Conservation (phyloP, 2,888 invertebrate species). For the Dasysyrphus tricinctus region DNA sequence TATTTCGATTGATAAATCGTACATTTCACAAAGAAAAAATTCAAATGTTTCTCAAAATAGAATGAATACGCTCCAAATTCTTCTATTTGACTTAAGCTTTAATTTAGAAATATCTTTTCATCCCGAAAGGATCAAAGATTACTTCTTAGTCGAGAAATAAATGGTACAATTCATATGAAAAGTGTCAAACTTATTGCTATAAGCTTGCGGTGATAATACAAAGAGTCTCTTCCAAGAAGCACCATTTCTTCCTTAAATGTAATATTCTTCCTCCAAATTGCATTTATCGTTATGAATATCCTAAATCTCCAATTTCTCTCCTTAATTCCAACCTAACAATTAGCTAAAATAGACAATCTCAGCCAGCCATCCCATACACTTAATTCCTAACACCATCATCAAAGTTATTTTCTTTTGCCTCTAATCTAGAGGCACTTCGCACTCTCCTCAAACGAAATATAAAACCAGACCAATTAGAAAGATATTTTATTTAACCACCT, state of each 20-base stretch:
- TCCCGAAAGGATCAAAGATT: neutral
- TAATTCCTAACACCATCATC: slow-evolving; percentile 9
- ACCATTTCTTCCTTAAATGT: neutral
- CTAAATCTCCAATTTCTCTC: neutral
- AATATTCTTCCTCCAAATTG: neutral
- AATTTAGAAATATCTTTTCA: neutral
- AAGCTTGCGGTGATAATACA: neutral
- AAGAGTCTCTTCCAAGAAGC: neutral
- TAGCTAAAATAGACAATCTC: slow-evolving; percentile 2
- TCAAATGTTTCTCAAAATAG: too few relatives aligned
- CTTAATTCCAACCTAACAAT: slow-evolving; percentile 2
- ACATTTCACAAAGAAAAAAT: too few relatives aligned
- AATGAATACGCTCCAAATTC: too few relatives aligned
- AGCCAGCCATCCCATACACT: slow-evolving; percentile 13
- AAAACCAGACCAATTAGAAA: slow-evolving; percentile 61
- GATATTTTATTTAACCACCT: slow-evolving; percentile 71
- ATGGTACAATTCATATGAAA: neutral
- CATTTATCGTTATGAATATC: neutral
- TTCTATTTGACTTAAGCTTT: neutral
- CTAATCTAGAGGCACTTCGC: slow-evolving; percentile 11
- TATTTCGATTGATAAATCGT: too few relatives aligned
- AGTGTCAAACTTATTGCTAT: neutral
- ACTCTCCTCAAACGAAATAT: slow-evolving; percentile 23
- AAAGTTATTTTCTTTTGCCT: slow-evolving; percentile 9
- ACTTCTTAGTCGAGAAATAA: neutral